Evolutionary conservation across 2,888 invertebrate species (phyloP).

Genomic region (Mythimna loreyi): DNA sequence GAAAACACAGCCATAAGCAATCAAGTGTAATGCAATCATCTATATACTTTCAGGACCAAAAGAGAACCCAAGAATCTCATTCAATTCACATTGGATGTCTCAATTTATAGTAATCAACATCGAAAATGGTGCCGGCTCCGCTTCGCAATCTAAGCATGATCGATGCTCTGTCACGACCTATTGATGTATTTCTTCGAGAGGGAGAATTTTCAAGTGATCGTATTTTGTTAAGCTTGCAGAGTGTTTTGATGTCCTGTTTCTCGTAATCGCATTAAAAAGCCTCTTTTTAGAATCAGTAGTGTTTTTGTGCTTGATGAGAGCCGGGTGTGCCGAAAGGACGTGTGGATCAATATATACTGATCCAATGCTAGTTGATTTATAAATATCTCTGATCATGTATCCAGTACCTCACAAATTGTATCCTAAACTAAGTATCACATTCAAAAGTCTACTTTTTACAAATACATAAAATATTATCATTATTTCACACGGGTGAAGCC

Average conservation of each 20-base stretch:
- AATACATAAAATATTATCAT: no score
- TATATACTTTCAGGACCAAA: slow-evolving; percentile 7
- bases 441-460: no score
- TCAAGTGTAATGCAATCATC: slow-evolving; percentile 15
- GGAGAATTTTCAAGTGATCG: slow-evolving; percentile 51
- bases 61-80: slow-evolving; percentile 5
- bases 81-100: slow-evolving; percentile 43
- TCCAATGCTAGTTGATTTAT: no score
- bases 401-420: no score
- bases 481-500: no score
- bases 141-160: slow-evolving; percentile 62
- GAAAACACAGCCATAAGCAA: neutral
- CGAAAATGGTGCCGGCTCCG: slow-evolving; percentile 49
- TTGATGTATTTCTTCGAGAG: slow-evolving; percentile 56
- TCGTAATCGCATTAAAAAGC: slow-evolving; percentile 33
- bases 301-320: slow-evolving; percentile 24
- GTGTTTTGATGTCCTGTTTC: slow-evolving; percentile 45
- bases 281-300: slow-evolving; percentile 28
- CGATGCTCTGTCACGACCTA: slow-evolving; percentile 55
- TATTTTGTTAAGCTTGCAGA: slow-evolving; percentile 53
- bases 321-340: slow-evolving; percentile 32
- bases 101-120: slow-evolving; percentile 64
- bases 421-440: no score
- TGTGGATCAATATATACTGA: no score
- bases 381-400: no score